Evolutionary conservation across 2,797 vertebrate genomes (phyloP).

Genomic region (Sebastes baramenuke): DNA sequence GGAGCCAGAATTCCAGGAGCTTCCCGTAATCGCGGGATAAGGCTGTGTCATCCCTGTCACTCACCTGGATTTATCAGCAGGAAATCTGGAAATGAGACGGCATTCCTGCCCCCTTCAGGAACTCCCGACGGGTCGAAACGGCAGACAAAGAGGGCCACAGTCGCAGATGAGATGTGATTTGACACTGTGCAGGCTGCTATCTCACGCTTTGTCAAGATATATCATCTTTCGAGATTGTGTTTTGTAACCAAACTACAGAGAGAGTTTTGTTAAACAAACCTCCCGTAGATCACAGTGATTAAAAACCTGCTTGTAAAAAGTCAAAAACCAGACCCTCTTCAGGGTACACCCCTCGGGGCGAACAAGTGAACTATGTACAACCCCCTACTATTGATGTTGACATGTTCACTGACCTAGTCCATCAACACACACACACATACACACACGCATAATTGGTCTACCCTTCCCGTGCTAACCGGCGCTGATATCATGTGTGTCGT

Average conservation of each 20-base stretch:
- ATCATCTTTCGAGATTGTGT: slow-evolving; percentile 19
- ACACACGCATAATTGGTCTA: slow-evolving; percentile 43
- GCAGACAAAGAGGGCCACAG: slow-evolving; percentile 73
- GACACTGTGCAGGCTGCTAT: slow-evolving; percentile 38
- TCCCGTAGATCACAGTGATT: slow-evolving; percentile 38
- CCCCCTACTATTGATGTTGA: slow-evolving; percentile 73
- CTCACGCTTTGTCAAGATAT: slow-evolving; percentile 43
- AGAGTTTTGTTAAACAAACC: slow-evolving; percentile 18
- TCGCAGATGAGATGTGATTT: slow-evolving; percentile 57
- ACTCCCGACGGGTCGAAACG: slow-evolving; percentile 12
- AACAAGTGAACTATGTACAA: slow-evolving; percentile 59
- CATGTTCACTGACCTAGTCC: slow-evolving; percentile 78
- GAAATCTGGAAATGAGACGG: slow-evolving; percentile 79
- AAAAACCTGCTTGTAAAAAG: slow-evolving; percentile 60
- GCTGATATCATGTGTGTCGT: slow-evolving; percentile 65
- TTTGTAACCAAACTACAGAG: slow-evolving; percentile 16
- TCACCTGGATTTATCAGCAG: slow-evolving; percentile 84
- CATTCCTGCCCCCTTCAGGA: slow-evolving; percentile 68
- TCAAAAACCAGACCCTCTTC: slow-evolving; percentile 37
- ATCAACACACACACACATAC: slow-evolving; percentile 46
- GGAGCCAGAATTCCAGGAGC: slow-evolving; percentile 72
- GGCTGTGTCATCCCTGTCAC: slow-evolving; percentile 80
- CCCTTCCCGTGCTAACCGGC: slow-evolving; percentile 40
- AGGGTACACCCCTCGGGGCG: slow-evolving; percentile 37
- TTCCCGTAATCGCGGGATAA: slow-evolving; percentile 78